Conservation (phyloP, 2,113 vertebrate species). For the Passer montanus region DNA sequence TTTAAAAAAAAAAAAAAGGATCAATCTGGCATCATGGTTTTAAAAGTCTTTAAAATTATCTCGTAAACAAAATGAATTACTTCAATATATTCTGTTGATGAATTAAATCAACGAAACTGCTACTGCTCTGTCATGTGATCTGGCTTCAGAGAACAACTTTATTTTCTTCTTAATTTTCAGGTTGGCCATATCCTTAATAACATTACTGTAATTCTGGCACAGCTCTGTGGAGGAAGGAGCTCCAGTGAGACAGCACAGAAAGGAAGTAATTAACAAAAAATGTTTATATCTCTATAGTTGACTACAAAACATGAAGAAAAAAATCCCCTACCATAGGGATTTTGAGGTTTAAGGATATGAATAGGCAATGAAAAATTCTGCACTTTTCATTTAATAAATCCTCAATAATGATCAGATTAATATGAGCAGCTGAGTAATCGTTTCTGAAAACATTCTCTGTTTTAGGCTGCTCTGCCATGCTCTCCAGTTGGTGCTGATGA, state of each 20-base stretch:
- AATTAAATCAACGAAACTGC: not conserved
- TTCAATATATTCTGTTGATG: not conserved
- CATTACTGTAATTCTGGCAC: not conserved
- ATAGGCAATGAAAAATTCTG: not conserved
- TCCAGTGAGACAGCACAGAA: not conserved
- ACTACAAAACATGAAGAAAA: not conserved
- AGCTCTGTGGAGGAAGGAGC: not conserved
- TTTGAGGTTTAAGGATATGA: not conserved
- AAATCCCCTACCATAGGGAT: not conserved
- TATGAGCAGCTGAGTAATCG: not conserved
- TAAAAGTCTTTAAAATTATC: not conserved
- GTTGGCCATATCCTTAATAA: not conserved
- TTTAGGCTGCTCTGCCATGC: not conserved
- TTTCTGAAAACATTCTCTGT: not conserved
- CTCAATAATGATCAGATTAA: not conserved
- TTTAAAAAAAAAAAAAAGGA: not conserved
- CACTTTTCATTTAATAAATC: not conserved
- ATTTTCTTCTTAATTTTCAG: conserved; percentile 16
- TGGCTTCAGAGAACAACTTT: not conserved
- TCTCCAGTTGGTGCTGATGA: not conserved
- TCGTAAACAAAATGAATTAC: not conserved
- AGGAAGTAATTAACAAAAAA: conserved; percentile 6
- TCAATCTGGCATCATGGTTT: not conserved
- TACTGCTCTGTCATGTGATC: not conserved
- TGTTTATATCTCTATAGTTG: not conserved